These are phyloP conservation scores for Drosophila diplacantha DNA, from an alignment of 2,888 invertebrate species.

Conservation along the genomic window DNA sequence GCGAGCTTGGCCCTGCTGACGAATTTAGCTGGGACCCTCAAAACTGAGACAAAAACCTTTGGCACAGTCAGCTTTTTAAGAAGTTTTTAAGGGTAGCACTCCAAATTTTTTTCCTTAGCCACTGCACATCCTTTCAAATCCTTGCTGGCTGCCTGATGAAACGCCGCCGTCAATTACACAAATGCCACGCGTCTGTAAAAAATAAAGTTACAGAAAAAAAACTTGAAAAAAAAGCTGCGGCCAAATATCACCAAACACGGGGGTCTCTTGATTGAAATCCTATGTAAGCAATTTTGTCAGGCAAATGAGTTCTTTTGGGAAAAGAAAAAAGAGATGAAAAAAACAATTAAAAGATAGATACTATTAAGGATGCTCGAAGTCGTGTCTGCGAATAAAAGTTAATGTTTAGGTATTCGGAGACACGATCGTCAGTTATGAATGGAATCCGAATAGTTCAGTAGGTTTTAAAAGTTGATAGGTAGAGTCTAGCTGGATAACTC, in stretches of 20 bases:
- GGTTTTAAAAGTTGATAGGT: conserved; percentile 35
- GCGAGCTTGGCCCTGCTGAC: conserved; percentile 2
- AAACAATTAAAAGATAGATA: conserved; percentile 37
- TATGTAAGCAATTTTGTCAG: conserved; percentile 61
- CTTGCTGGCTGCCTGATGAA: conserved; percentile 60
- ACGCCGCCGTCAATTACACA: conserved; percentile 68
- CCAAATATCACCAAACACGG: conserved; percentile 60
- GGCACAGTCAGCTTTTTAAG: conserved; percentile 58
- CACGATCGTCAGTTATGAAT: conserved; percentile 4
- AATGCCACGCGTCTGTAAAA: conserved; percentile 55
- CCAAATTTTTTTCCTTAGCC: conserved; percentile 30
- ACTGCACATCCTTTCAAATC: conserved; percentile 54
- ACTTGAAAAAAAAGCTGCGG: conserved; percentile 32
- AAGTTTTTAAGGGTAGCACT: conserved; percentile 65
- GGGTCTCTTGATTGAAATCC: conserved; percentile 46
- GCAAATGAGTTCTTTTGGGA: conserved; percentile 38
- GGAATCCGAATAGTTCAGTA: conserved; percentile 25
- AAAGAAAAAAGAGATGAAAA: conserved; percentile 9
- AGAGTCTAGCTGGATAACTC: conserved; percentile 44
- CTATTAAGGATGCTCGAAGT: conserved; percentile 3
- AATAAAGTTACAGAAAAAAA: conserved; percentile 42
- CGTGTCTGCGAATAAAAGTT: conserved; percentile 52
- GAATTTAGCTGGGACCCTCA: conserved; percentile 33
- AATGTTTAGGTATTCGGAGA: neutral
- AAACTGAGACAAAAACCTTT: conserved; percentile 50